phyloP scores from a whole-genome alignment of 2,888 invertebrate species.

The Maniola hyperantus region DNA sequence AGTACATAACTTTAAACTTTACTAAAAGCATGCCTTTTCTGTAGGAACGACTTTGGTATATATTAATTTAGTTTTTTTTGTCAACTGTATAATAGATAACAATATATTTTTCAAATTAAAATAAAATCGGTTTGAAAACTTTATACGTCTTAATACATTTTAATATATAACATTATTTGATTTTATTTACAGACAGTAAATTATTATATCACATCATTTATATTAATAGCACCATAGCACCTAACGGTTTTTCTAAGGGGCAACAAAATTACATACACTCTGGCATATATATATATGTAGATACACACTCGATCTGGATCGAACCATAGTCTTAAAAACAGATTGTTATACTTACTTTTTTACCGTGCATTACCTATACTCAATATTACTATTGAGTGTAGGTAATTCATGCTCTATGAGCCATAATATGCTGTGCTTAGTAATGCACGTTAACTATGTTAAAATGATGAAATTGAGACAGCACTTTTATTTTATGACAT shows the following conservation, averaged over 20 bases:
- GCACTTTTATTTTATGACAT: background rate
- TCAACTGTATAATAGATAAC: background rate
- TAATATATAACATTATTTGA: background rate
- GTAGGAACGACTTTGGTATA: no score
- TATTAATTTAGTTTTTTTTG: no score
- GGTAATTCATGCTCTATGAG: no score
- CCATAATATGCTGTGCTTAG: no score
- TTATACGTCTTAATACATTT: background rate
- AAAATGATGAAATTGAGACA: background rate
- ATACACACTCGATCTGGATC: no score
- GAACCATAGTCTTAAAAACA: no score
- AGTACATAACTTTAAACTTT: no score
- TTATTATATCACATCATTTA: conserved; percentile 9
- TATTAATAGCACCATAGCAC: conserved; percentile 8
- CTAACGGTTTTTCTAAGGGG: background rate
- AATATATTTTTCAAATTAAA: background rate
- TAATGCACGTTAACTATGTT: background rate
- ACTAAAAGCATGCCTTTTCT: no score
- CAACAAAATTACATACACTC: background rate
- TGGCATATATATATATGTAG: background rate
- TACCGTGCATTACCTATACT: no score
- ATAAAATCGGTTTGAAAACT: background rate
- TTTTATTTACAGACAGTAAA: conserved; percentile 2
- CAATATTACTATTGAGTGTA: no score
- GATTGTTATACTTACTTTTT: no score